Evolutionary conservation across 2,888 invertebrate genomes (phyloP).

Genomic region (Camptogramma bilineatum): DNA sequence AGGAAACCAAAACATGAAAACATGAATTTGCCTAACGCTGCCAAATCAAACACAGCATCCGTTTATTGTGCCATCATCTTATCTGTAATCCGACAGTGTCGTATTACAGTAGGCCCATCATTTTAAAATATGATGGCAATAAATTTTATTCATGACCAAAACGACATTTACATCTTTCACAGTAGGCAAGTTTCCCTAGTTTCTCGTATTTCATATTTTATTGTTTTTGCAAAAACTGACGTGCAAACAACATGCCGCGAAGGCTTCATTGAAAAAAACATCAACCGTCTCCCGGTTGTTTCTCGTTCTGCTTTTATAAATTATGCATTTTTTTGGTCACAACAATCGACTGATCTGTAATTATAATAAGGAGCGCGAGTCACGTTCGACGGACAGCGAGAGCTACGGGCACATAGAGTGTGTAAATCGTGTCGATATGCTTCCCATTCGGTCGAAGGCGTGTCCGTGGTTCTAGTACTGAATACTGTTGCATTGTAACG

Average conservation of each 20-base stretch:
- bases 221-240: slow-evolving; percentile 66
- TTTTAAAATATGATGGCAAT: slow-evolving; percentile 41
- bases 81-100: slow-evolving; percentile 37
- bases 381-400: slow-evolving; percentile 67
- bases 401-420: slow-evolving; percentile 51
- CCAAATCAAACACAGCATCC: slow-evolving; percentile 39
- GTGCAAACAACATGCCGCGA: slow-evolving; percentile 61
- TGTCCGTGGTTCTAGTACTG: slow-evolving; percentile 58
- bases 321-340: slow-evolving; percentile 78
- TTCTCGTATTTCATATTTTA: slow-evolving; percentile 54
- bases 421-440: slow-evolving; percentile 59
- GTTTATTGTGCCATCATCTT: slow-evolving; percentile 43
- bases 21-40: slow-evolving; percentile 39
- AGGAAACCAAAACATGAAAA: slow-evolving; percentile 43
- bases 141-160: slow-evolving; percentile 44
- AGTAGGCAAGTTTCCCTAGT: slow-evolving; percentile 50
- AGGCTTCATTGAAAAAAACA: slow-evolving; percentile 62
- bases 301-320: slow-evolving; percentile 75
- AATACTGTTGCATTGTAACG: slow-evolving; percentile 62
- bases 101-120: slow-evolving; percentile 34
- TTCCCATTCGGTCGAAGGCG: slow-evolving; percentile 62
- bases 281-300: slow-evolving; percentile 61
- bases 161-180: slow-evolving; percentile 54
- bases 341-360: slow-evolving; percentile 83
- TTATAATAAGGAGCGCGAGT: slow-evolving; percentile 79